Percentiles rank a stretch among this genome's conserved stretches.
Evolutionary conservation across 2,888 invertebrate genomes (phyloP).

Genomic region (Horisme vitalbata): DNA sequence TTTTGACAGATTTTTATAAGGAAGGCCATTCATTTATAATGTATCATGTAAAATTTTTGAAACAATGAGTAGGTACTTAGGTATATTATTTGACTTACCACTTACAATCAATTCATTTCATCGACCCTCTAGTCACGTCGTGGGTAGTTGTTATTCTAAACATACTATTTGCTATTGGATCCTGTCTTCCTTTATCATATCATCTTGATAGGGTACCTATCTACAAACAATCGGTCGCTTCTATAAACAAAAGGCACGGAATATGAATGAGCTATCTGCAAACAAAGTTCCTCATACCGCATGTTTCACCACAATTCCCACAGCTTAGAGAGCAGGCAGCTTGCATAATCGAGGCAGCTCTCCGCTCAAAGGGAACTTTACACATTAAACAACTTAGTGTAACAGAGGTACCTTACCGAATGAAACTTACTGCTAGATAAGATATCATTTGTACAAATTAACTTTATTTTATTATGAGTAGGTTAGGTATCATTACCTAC

Average conservation of each 20-base stretch:
- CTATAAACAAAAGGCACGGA: constrained; percentile 40
- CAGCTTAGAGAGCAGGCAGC: constrained; percentile 9
- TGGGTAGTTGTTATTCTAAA: constrained; percentile 26
- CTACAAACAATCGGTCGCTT: constrained; percentile 36
- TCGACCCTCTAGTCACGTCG: constrained; percentile 23
- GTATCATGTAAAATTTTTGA: too few relatives aligned
- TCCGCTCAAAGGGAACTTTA: constrained; percentile 10
- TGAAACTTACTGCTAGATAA: too few relatives aligned
- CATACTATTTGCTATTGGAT: constrained; percentile 18
- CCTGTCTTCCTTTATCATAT: constrained; percentile 29
- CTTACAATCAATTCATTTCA: constrained; percentile 10
- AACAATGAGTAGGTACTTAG: too few relatives aligned
- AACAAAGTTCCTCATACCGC: constrained; percentile 40
- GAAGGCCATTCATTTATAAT: too few relatives aligned
- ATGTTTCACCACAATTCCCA: constrained; percentile 25
- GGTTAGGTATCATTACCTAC: too few relatives aligned
- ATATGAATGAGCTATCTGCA: constrained; percentile 45
- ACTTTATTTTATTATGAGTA: too few relatives aligned
- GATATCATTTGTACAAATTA: too few relatives aligned
- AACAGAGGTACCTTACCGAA: too few relatives aligned
- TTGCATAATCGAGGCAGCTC: constrained; percentile 9
- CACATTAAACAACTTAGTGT: too few relatives aligned
- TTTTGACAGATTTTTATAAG: too few relatives aligned
- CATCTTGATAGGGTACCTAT: constrained; percentile 22
- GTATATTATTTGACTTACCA: not conserved